Conservation (phyloP, 2,888 invertebrate genomes). For the Philereme transversata region DNA sequence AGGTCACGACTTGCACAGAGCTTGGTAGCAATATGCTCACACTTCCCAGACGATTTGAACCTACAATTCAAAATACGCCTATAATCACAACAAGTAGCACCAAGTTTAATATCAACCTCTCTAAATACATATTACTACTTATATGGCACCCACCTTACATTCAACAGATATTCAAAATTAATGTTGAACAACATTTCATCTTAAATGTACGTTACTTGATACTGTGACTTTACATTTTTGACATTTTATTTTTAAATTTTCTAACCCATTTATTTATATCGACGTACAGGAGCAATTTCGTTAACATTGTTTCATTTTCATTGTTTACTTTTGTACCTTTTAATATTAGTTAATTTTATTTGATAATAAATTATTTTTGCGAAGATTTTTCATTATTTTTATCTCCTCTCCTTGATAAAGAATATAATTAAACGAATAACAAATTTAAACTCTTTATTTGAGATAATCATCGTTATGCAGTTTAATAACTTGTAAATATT, state of each 20-base stretch:
- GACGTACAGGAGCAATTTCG: constrained; percentile 7
- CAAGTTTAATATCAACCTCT: constrained; percentile 56
- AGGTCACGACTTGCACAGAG: constrained; percentile 75
- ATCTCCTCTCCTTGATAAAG: constrained; percentile 12
- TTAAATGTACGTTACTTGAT: constrained; percentile 18
- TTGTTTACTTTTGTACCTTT: constrained; percentile 27
- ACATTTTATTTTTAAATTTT: constrained; percentile 9
- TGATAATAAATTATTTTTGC: constrained; percentile 25
- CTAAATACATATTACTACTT: constrained; percentile 48
- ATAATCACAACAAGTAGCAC: constrained; percentile 73
- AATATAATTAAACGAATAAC: neutral
- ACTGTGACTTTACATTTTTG: constrained; percentile 2
- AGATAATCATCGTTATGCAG: neutral
- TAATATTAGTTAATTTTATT: constrained; percentile 22
- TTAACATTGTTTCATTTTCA: constrained; percentile 14
- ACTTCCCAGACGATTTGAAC: constrained; percentile 78
- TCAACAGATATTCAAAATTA: constrained; percentile 36
- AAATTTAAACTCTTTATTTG: neutral
- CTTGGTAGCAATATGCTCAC: constrained; percentile 81
- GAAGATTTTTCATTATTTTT: constrained; percentile 21
- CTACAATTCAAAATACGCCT: constrained; percentile 64
- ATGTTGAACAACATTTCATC: constrained; percentile 21
- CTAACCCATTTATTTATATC: constrained; percentile 6
- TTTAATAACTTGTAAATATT: neutral
- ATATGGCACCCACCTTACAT: constrained; percentile 79